Base-by-base conservation (phyloP, 2,888 invertebrate genomes). In the Oligia strigilis region DNA sequence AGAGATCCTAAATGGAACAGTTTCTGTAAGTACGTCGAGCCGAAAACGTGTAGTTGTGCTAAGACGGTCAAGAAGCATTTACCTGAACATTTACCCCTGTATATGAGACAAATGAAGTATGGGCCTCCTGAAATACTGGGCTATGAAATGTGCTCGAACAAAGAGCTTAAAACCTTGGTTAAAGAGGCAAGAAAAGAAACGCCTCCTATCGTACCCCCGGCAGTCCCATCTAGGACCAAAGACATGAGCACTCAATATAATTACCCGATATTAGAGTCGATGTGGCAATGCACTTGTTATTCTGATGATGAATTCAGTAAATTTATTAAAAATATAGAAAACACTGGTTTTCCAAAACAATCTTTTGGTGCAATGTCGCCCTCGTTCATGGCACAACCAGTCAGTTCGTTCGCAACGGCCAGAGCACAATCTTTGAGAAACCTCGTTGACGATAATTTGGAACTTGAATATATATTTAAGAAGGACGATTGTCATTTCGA, bases 1-100 rank as follows among this genome's bases (percentile, higher is more conserved):
- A 93, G 94, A n/a, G 94, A 95, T 87, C 96, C 96, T 3, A 96
- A 95, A 91, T 94, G 93, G 93, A 93, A 94, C 11, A 95, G 94
- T 75, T 96, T 94, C 83, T 87, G 95, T 70, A 82, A 93, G 60
- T 95, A 92, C 74, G 83, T 95, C 2, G 81, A 90, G 58, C 92
- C 96, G 3, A 92, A 87, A 64, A 92, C 86, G 75, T 96, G 96
- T 74, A 87, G 87, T 65, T 96, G 96, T 86, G 87, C 91, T 9
- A 94, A 93, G 87, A 89, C 71, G 70, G 93, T 93, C 2, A 96
- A 95, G 85, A 95, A 95, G 83, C 92, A 94, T 88, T 91, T 96
- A 65, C 60, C 89, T 40, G 94, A 96, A 73, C 92, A 95, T 87
- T 85, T 97, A 60, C 97, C 97, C 2, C 86, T 93, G 2, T 97